A percentile compares a stretch with the other conserved stretches of the same genome.
These are phyloP conservation scores for Trichonephila inaurata DNA, from an alignment of 1,140 invertebrate genomes.

Conservation along the genomic window DNA sequence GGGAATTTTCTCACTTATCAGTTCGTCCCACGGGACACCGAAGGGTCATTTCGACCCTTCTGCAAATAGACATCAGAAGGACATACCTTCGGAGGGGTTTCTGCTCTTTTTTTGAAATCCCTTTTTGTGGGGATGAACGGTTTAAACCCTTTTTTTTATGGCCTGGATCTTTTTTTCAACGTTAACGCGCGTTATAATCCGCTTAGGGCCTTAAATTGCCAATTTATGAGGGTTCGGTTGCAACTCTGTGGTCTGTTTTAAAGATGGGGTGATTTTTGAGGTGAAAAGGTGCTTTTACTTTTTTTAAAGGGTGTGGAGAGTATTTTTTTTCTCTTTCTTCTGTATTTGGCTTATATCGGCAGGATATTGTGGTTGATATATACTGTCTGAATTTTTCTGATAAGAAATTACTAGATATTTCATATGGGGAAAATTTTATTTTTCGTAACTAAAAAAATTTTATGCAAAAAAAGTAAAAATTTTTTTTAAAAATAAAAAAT, in stretches of 20 bases:
- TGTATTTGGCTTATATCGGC: background rate
- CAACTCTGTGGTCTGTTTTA: constrained; percentile 62
- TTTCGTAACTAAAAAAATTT: no score
- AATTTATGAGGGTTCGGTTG: constrained; percentile 53
- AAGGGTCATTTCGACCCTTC: constrained; percentile 22
- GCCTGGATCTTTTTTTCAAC: constrained; percentile 49
- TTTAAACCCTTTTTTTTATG: constrained; percentile 62
- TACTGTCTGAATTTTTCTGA: background rate
- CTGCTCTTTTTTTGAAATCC: background rate
- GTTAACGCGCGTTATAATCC: constrained; percentile 68
- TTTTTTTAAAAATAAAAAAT: no score
- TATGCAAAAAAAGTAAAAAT: no score
- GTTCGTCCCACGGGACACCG: constrained; percentile 23
- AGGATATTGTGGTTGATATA: background rate
- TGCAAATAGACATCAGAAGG: constrained; percentile 45
- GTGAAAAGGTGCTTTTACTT: background rate
- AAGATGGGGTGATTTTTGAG: background rate
- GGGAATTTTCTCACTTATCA: constrained; percentile 58
- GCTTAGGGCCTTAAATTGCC: constrained; percentile 60
- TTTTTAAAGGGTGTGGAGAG: background rate
- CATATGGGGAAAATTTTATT: no score
- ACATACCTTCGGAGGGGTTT: background rate
- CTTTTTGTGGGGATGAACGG: background rate
- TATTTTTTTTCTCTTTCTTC: background rate
- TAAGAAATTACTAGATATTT: background rate